These are phyloP conservation scores for Andrena minutula DNA, from an alignment of 2,888 invertebrate genomes.

Conservation along the genomic window DNA sequence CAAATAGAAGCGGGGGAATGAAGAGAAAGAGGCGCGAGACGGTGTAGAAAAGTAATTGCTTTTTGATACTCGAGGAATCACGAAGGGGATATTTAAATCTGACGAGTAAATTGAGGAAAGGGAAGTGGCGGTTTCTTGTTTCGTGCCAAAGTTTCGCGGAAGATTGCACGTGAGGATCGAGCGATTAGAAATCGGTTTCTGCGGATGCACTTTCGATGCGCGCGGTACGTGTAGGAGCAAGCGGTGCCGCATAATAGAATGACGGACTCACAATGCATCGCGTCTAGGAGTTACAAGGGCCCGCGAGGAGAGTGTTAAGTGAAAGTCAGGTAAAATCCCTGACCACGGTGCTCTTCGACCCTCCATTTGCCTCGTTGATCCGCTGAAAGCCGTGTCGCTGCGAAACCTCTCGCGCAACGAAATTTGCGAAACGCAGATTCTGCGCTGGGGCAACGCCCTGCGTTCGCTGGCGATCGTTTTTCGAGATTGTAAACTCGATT, in stretches of 20 bases:
- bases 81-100: background rate
- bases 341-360: conserved; percentile 75
- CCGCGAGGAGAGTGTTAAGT: conserved; percentile 71
- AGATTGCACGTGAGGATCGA: conserved; percentile 31
- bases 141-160: background rate
- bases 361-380: conserved; percentile 69
- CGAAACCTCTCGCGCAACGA: conserved; percentile 54
- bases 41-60: no score
- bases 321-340: conserved; percentile 75
- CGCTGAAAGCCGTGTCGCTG: conserved; percentile 60
- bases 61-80: background rate
- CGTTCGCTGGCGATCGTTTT: background rate
- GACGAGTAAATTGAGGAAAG: background rate
- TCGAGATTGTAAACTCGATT: background rate
- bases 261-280: conserved; percentile 64
- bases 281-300: conserved; percentile 65
- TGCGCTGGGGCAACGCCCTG: conserved; percentile 40
- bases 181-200: conserved; percentile 54
- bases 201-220: conserved; percentile 45
- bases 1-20: background rate
- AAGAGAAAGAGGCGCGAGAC: background rate
- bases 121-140: background rate
- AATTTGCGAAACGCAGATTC: conserved; percentile 39
- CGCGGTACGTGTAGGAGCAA: conserved; percentile 43
- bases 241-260: conserved; percentile 63